These are phyloP conservation scores for Platygyra sinensis DNA, from an alignment of 64 coral and sea anemone species.

Conservation along the genomic window DNA sequence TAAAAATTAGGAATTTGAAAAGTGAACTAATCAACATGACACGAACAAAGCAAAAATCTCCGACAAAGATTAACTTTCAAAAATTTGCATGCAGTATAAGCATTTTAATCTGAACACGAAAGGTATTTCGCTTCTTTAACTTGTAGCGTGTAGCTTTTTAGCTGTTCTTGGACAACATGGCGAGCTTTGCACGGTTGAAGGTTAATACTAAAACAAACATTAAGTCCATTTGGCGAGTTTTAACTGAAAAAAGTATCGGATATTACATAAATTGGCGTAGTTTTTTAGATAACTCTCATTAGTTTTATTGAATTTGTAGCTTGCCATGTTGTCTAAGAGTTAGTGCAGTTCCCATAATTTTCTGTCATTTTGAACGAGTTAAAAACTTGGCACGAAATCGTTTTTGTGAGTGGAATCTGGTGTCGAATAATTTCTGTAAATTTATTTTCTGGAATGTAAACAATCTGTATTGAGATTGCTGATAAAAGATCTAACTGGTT, in stretches of 20 bases:
- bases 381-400: background rate
- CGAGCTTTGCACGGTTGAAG: background rate
- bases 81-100: background rate
- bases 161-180: background rate
- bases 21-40: too few species aligned
- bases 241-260: background rate
- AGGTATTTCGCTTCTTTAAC: background rate
- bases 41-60: too few species aligned
- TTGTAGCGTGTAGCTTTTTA: background rate
- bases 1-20: too few species aligned
- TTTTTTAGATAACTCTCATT: background rate
- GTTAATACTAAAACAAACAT: too few species aligned
- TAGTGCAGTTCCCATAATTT: background rate
- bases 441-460: background rate
- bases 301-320: background rate
- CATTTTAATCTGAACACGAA: background rate
- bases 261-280: background rate
- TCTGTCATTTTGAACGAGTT: background rate
- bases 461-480: too few species aligned
- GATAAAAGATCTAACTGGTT: too few species aligned
- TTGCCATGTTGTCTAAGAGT: background rate
- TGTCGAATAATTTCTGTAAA: background rate
- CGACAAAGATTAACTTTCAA: background rate
- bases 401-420: background rate
- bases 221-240: background rate